phyloP scores from a whole-genome alignment of 2,797 vertebrate genomes.

The Hippoglossus hippoglossus region DNA sequence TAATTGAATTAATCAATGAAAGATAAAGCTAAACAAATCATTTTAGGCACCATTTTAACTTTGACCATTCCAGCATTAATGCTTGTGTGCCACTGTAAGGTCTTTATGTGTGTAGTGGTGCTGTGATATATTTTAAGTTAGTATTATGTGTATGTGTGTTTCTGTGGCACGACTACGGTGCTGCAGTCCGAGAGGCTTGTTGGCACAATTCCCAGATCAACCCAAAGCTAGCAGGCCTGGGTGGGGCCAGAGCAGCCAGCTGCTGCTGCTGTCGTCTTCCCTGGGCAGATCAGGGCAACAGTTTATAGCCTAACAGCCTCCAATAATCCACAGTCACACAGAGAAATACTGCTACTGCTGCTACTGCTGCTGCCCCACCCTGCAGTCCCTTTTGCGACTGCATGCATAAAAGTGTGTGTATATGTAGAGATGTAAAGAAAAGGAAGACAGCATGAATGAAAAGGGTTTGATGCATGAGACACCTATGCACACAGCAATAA shows the following conservation, averaged over 20 bases:
- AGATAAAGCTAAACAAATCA: not conserved
- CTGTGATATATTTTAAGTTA: conserved; percentile 20
- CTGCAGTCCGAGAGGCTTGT: conserved; percentile 67
- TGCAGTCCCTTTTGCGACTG: conserved; percentile 45
- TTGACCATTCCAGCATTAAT: not conserved
- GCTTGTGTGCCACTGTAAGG: not conserved
- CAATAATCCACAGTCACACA: conserved; percentile 61
- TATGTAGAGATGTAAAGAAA: not conserved
- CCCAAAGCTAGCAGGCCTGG: conserved; percentile 53
- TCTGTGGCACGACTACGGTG: conserved; percentile 22
- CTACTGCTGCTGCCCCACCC: conserved; percentile 41
- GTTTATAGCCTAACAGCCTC: conserved; percentile 63
- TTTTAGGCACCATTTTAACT: conserved; percentile 1
- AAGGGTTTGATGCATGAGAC: conserved; percentile 1
- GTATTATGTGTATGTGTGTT: conserved; percentile 2
- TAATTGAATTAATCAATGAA: not conserved
- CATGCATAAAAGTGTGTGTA: conserved; percentile 13
- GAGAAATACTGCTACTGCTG: conserved; percentile 43
- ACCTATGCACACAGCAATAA: conserved; percentile 22
- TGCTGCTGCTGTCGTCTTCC: conserved; percentile 48
- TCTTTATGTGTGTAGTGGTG: not conserved
- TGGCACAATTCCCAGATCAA: conserved; percentile 70
- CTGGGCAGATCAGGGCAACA: conserved; percentile 62
- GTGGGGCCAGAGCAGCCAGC: conserved; percentile 62
- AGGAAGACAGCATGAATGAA: conserved; percentile 6